These are phyloP conservation scores for Erebia aethiops DNA, from an alignment of 2,888 invertebrate species.

Conservation along the genomic window DNA sequence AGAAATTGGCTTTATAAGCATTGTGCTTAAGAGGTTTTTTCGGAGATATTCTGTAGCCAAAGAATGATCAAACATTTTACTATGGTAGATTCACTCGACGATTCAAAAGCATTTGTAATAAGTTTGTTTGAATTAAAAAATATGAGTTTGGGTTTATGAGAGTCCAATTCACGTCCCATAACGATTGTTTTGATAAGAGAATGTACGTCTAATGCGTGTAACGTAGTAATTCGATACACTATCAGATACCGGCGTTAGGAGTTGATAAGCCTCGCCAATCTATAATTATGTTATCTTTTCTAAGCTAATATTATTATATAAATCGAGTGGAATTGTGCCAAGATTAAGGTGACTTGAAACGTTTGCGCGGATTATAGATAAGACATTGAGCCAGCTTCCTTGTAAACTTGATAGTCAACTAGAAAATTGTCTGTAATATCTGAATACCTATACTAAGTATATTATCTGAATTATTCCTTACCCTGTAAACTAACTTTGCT, in stretches of 20 bases:
- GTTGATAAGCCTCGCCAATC: not conserved
- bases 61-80: not conserved
- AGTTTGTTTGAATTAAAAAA: too few relatives aligned
- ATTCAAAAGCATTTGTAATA: too few relatives aligned
- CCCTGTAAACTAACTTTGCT: too few relatives aligned
- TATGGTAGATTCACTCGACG: too few relatives aligned
- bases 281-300: not conserved
- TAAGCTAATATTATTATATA: not conserved
- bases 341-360: not conserved
- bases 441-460: too few relatives aligned
- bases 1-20: too few relatives aligned
- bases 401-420: too few relatives aligned
- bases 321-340: not conserved
- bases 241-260: not conserved
- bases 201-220: not conserved
- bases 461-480: too few relatives aligned
- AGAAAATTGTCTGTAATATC: too few relatives aligned
- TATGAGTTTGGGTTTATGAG: too few relatives aligned
- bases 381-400: not conserved
- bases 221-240: constrained; percentile 6
- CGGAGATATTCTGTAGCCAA: not conserved
- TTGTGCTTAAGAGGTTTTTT: too few relatives aligned
- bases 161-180: not conserved
- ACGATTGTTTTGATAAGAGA: constrained; percentile 1
- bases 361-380: not conserved